Percentiles rank a stretch among this genome's conserved stretches.
Conservation (phyloP, 37 sponge, comb jelly and placozoan genomes). For the Agelas oroides region DNA sequence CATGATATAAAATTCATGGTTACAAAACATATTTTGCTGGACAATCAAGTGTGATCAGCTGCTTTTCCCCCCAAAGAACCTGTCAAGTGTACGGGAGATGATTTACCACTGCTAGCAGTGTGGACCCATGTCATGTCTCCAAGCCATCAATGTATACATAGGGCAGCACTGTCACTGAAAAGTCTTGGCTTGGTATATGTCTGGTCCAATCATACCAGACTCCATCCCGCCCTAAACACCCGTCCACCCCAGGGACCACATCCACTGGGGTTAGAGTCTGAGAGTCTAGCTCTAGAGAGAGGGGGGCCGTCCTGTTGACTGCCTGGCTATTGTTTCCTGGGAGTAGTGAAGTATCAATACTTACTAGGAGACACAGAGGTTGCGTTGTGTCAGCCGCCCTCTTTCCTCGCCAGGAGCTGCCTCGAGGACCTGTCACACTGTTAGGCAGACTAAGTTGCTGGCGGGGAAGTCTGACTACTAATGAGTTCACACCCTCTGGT, state of each 20-base stretch:
- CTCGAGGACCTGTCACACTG: neutral
- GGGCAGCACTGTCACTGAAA: slow-evolving; percentile 62
- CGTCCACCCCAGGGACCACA: slow-evolving; percentile 59
- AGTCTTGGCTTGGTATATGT: slow-evolving; percentile 20
- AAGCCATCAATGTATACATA: slow-evolving; percentile 79
- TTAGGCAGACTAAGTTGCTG: neutral
- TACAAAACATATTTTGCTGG: no score
- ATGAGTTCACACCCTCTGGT: neutral
- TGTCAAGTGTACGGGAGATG: no score
- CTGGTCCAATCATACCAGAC: slow-evolving; percentile 77
- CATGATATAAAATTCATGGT: no score
- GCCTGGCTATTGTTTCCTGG: neutral
- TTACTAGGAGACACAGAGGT: slow-evolving; percentile 14
- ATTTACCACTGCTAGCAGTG: no score
- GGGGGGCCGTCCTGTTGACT: no score
- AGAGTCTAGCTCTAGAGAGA: no score
- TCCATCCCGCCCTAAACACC: slow-evolving; percentile 57
- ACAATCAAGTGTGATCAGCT: no score
- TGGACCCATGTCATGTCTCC: slow-evolving; percentile 23
- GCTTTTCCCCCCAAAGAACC: no score
- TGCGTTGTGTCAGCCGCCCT: neutral
- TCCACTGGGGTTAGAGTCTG: neutral
- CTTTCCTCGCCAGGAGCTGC: no score
- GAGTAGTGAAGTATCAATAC: slow-evolving; percentile 3
- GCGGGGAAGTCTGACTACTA: neutral